phyloP scores from a whole-genome alignment of 2,797 vertebrate genomes.

The Salmo trutta region DNA sequence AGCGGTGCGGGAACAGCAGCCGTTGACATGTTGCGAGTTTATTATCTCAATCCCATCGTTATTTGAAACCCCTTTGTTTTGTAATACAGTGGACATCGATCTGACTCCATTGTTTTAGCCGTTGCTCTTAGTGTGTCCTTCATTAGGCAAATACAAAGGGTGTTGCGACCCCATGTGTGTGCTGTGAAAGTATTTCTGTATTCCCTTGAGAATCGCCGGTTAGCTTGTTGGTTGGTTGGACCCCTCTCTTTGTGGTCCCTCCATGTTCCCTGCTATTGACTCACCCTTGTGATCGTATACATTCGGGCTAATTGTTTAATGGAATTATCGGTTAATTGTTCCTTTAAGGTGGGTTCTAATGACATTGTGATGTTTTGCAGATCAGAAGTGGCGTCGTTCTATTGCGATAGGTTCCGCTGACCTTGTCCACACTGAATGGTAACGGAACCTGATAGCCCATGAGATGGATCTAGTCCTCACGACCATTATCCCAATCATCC shows the following conservation, averaged over 20 bases:
- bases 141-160: constrained; percentile 13
- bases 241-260: constrained; percentile 21
- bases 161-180: constrained; percentile 13
- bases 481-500: constrained; percentile 68
- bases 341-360: constrained; percentile 1
- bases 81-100: constrained; percentile 2
- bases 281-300: constrained; percentile 29
- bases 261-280: constrained; percentile 36
- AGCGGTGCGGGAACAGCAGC: neutral
- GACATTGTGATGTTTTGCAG: neutral
- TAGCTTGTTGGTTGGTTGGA: constrained; percentile 44
- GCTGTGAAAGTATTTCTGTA: constrained; percentile 33
- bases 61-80: neutral
- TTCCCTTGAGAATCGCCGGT: constrained; percentile 38
- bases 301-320: constrained; percentile 36
- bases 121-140: neutral
- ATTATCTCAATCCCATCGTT: neutral
- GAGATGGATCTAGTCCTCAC: constrained; percentile 19
- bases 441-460: constrained; percentile 25
- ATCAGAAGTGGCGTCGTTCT: neutral
- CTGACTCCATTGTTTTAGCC: neutral
- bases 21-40: neutral
- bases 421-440: constrained; percentile 29
- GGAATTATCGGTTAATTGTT: constrained; percentile 50
- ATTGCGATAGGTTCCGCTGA: constrained; percentile 12